phyloP scores from a whole-genome alignment of 2,113 vertebrate species.

The Scytalopus superciliaris region DNA sequence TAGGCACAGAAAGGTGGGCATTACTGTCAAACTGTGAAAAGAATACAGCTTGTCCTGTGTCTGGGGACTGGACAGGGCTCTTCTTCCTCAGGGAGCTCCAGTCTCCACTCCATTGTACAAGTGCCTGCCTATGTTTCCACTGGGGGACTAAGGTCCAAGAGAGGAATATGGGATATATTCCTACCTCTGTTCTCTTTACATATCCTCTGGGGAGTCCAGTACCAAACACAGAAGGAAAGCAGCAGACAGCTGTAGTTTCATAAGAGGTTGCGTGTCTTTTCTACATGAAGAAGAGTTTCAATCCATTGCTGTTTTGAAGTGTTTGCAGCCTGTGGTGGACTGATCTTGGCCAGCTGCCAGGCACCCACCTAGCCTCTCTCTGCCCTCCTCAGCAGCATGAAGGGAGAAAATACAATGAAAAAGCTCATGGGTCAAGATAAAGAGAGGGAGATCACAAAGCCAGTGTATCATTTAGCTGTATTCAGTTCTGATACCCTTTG shows the following conservation, averaged over 20 bases:
- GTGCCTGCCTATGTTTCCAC: not conserved
- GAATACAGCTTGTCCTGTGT: not conserved
- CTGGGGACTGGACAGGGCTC: not conserved
- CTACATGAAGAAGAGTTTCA: not conserved
- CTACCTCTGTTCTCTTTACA: not conserved
- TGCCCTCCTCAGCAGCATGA: not conserved
- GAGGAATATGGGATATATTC: not conserved
- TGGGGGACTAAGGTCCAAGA: not conserved
- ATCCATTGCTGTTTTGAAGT: not conserved
- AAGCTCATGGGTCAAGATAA: not conserved
- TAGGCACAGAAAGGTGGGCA: not conserved
- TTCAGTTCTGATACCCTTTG: not conserved
- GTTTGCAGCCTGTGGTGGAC: not conserved
- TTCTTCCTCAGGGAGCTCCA: not conserved
- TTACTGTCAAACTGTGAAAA: not conserved
- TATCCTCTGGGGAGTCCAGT: not conserved
- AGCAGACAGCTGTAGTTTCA: not conserved
- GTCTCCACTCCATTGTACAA: rapidly evolving
- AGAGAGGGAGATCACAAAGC: not conserved
- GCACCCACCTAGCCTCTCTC: not conserved
- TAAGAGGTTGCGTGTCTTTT: not conserved
- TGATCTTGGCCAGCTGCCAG: not conserved
- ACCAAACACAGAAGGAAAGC: not conserved
- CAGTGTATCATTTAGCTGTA: not conserved
- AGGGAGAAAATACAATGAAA: not conserved